These are phyloP conservation scores for Listronotus oregonensis DNA, from an alignment of 1,140 invertebrate species.

Conservation along the genomic window DNA sequence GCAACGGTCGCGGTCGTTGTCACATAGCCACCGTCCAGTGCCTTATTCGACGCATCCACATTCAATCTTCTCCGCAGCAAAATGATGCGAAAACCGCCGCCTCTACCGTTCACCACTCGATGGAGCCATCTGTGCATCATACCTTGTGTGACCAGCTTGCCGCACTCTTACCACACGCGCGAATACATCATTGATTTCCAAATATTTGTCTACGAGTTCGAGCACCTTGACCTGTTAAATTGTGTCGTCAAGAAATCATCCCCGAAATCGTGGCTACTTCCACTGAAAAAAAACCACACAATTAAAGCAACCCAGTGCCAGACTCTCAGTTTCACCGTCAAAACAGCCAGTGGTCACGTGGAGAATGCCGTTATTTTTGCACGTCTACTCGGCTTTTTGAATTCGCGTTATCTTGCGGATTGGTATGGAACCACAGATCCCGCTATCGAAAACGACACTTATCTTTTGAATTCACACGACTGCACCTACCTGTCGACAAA, in stretches of 20 bases:
- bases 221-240: conserved; percentile 1
- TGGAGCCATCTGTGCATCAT: conserved; percentile 1
- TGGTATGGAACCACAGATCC: too few relatives aligned
- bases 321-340: too few relatives aligned
- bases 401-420: too few relatives aligned
- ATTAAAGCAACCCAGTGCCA: conserved; percentile 1
- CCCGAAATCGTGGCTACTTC: conserved; percentile 1
- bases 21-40: conserved; percentile 1
- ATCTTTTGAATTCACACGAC: background rate
- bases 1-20: background rate
- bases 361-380: too few relatives aligned
- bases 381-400: too few relatives aligned
- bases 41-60: conserved; percentile 1
- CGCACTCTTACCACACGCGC: conserved; percentile 1
- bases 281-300: conserved; percentile 1
- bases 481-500: conserved; percentile 1
- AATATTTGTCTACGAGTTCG: conserved; percentile 1
- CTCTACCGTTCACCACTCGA: conserved; percentile 1
- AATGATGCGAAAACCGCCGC: conserved; percentile 1
- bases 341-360: too few relatives aligned
- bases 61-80: conserved; percentile 1
- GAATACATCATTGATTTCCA: conserved; percentile 1
- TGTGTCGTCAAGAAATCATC: conserved; percentile 1
- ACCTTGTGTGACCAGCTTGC: conserved; percentile 1
- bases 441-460: too few relatives aligned